Conservation (phyloP, 2,113 vertebrate genomes). For the Fregata magnificens region DNA sequence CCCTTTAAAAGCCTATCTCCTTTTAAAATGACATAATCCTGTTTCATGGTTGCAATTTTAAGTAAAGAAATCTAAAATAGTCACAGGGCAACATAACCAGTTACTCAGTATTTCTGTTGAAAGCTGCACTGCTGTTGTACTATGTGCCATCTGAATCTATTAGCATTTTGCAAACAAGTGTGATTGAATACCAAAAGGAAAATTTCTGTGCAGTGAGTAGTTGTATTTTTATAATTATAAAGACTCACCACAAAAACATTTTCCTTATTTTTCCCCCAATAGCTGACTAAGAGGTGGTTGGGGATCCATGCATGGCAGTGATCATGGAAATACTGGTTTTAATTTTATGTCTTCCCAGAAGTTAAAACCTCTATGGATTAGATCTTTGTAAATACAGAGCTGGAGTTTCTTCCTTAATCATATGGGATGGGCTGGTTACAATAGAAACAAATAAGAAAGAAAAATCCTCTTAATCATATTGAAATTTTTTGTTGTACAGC, state of each 20-base stretch:
- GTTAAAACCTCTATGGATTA: background rate
- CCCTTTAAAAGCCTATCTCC: background rate
- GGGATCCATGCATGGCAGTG: background rate
- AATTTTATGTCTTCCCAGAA: background rate
- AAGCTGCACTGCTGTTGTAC: background rate
- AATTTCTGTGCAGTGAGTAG: background rate
- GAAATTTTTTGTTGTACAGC: background rate
- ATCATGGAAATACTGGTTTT: background rate
- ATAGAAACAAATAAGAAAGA: background rate
- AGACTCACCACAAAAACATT: background rate
- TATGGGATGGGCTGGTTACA: background rate
- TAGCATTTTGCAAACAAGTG: background rate
- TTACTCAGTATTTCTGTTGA: background rate
- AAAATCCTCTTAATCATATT: background rate
- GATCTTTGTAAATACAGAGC: background rate
- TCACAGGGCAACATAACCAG: background rate
- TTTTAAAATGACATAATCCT: background rate
- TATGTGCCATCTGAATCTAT: background rate
- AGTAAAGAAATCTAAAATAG: background rate
- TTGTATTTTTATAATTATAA: background rate
- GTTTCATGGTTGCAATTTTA: background rate
- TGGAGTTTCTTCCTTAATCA: background rate
- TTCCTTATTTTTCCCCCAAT: background rate
- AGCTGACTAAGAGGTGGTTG: background rate
- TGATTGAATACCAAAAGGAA: background rate